Percentiles rank a stretch among this genome's conserved stretches.
Evolutionary conservation across 1,140 invertebrate genomes (phyloP).

Genomic region (Diprion similis): DNA sequence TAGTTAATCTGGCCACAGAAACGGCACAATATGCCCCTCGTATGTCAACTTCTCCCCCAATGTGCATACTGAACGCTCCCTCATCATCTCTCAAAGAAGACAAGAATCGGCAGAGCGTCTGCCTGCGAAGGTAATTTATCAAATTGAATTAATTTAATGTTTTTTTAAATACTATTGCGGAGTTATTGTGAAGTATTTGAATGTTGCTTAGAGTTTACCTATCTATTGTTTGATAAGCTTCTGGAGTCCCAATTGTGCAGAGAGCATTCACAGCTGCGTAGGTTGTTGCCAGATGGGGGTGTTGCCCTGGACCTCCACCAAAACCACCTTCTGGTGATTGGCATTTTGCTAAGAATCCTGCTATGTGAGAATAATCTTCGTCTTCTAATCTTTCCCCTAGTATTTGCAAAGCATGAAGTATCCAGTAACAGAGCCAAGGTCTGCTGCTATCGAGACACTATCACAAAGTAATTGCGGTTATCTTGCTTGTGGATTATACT

Average conservation of each 20-base stretch:
- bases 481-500: too few relatives aligned
- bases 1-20: constrained; percentile 87
- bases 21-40: constrained; percentile 95
- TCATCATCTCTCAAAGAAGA: constrained; percentile 78
- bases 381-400: constrained; percentile 76
- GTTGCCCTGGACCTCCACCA: constrained; percentile 91
- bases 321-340: constrained; percentile 87
- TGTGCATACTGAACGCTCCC: constrained; percentile 91
- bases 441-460: constrained; percentile 90
- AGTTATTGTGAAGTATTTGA: background rate
- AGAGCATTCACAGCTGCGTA: constrained; percentile 96
- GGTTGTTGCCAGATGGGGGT: constrained; percentile 92
- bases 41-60: constrained; percentile 94
- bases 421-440: constrained; percentile 97
- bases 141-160: constrained; percentile 14
- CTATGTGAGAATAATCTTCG: constrained; percentile 71
- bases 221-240: constrained; percentile 88
- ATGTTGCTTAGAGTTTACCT: constrained; percentile 60
- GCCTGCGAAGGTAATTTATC: constrained; percentile 54
- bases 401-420: constrained; percentile 86
- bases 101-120: constrained; percentile 79
- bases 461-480: constrained; percentile 10
- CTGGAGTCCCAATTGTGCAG: constrained; percentile 85
- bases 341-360: constrained; percentile 76
- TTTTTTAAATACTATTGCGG: constrained; percentile 15